Evolutionary conservation across 2,797 vertebrate genomes (phyloP).

Genomic region (Clarias platycephalus): DNA sequence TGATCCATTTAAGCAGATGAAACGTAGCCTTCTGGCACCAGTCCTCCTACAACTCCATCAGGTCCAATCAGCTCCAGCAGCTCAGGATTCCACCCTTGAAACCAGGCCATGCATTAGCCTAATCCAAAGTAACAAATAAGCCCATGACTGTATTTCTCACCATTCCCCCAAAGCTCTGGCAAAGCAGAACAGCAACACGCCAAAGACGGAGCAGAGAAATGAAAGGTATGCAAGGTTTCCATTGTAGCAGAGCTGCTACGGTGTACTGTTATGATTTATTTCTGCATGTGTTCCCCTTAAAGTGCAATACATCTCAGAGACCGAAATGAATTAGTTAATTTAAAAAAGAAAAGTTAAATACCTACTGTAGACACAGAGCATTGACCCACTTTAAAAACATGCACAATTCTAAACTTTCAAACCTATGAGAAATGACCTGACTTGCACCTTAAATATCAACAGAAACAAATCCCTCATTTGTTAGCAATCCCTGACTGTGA

Average conservation of each 20-base stretch:
- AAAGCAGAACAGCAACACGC: slow-evolving; percentile 40
- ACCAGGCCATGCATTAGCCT: slow-evolving; percentile 53
- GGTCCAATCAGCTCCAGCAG: slow-evolving; percentile 27
- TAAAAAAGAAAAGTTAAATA: background rate
- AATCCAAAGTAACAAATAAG: slow-evolving; percentile 51
- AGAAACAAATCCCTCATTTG: background rate
- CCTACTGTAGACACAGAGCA: background rate
- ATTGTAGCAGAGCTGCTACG: background rate
- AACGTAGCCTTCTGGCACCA: slow-evolving; percentile 36
- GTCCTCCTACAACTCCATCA: slow-evolving; percentile 14
- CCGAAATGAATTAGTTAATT: background rate
- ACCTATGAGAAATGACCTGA: background rate
- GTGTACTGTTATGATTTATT: background rate
- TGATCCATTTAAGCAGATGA: slow-evolving; percentile 51
- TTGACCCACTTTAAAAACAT: background rate
- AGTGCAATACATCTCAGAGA: background rate
- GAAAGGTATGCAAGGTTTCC: background rate
- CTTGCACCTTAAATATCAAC: background rate
- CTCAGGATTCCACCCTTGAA: slow-evolving; percentile 40
- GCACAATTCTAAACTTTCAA: background rate
- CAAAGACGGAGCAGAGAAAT: background rate
- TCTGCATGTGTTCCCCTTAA: background rate
- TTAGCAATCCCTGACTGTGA: background rate
- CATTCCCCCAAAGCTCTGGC: slow-evolving; percentile 29
- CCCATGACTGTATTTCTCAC: slow-evolving; percentile 37